Percentiles rank a stretch among this genome's conserved stretches.
phyloP scores from a whole-genome alignment of 2,113 vertebrate species.

The Turdus rufiventris region DNA sequence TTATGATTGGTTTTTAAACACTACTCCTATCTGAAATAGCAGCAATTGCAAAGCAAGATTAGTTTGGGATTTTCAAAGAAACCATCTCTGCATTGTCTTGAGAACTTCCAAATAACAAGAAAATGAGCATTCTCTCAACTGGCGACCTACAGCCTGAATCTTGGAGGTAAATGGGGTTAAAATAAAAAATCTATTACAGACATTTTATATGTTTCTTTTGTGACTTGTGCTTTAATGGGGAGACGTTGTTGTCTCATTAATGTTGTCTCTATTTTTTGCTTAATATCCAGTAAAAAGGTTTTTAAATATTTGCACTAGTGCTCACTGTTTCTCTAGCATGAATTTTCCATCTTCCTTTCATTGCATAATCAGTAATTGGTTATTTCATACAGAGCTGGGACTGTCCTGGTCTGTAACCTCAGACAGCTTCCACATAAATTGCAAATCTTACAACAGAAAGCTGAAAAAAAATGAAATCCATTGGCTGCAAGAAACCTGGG shows the following conservation, averaged over 20 bases:
- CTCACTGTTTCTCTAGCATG: not conserved
- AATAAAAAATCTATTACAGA: not conserved
- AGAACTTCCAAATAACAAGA: not conserved
- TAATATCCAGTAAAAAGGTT: not conserved
- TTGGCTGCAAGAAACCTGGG: not conserved
- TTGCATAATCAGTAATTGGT: not conserved
- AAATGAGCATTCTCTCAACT: not conserved
- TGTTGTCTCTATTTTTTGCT: not conserved
- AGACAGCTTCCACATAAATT: not conserved
- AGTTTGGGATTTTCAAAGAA: not conserved
- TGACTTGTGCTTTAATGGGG: not conserved
- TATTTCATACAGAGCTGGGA: not conserved
- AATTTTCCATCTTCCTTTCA: not conserved
- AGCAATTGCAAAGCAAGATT: not conserved
- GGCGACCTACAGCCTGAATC: not conserved
- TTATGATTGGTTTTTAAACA: not conserved
- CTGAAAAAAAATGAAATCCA: not conserved
- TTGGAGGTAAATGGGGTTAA: not conserved
- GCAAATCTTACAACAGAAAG: not conserved
- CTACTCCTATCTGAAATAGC: not conserved
- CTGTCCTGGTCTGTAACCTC: not conserved
- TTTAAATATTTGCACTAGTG: not conserved
- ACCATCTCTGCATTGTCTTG: not conserved
- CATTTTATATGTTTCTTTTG: not conserved
- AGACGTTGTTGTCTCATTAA: not conserved